Evolutionary conservation across 2,113 vertebrate species (phyloP).

Genomic region (Myocastor coypus): DNA sequence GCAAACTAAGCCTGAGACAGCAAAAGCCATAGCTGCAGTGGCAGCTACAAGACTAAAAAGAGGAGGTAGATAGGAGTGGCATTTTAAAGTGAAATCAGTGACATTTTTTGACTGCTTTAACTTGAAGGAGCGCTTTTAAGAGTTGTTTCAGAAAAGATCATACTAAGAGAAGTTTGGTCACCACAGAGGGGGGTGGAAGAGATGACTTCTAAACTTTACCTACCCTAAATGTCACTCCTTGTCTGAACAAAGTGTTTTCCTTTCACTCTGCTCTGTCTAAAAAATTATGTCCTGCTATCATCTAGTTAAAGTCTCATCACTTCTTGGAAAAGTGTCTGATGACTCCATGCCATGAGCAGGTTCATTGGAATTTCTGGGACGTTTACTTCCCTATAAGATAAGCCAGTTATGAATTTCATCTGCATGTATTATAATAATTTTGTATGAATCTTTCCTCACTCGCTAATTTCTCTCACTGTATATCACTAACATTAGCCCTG

Average conservation of each 20-base stretch:
- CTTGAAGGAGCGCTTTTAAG: neutral
- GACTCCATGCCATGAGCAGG: neutral
- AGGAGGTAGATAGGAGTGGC: neutral
- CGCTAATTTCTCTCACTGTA: neutral
- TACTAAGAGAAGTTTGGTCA: neutral
- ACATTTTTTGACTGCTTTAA: neutral
- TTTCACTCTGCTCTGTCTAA: neutral
- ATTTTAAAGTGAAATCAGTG: constrained; percentile 30
- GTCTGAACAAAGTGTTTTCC: neutral
- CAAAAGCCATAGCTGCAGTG: neutral
- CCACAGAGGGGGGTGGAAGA: neutral
- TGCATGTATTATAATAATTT: neutral
- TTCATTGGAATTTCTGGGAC: neutral
- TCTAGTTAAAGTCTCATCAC: neutral
- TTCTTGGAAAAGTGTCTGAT: neutral
- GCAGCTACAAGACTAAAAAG: neutral
- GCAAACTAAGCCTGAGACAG: neutral
- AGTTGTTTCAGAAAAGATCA: constrained; percentile 11
- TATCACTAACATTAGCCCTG: neutral
- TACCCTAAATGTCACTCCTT: neutral
- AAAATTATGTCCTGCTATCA: neutral
- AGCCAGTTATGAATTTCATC: neutral
- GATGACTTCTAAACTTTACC: neutral
- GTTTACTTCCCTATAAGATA: neutral
- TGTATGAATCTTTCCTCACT: neutral